A percentile compares a stretch with the other conserved stretches of the same genome.
These are phyloP conservation scores for Takifugu ocellatus DNA, from an alignment of 2,797 vertebrate species.

Conservation along the genomic window DNA sequence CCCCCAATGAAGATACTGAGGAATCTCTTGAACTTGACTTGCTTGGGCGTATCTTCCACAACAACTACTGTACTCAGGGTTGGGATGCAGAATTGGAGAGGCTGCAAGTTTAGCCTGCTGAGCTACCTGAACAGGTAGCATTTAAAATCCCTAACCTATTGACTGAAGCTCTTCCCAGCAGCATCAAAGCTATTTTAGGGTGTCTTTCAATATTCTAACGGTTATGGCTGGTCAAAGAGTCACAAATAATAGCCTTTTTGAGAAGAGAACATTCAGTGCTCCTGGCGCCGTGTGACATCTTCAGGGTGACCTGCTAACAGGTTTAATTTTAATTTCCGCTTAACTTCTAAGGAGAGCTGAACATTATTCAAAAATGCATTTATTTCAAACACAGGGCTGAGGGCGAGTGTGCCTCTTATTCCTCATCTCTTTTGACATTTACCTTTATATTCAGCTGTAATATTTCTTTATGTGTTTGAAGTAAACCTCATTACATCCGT, in stretches of 20 bases:
- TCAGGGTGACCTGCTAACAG: slow-evolving; percentile 17
- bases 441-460: slow-evolving; percentile 3
- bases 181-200: slow-evolving; percentile 14
- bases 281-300: slow-evolving; percentile 14
- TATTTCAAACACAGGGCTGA: not conserved
- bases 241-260: slow-evolving; percentile 1
- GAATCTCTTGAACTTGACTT: slow-evolving; percentile 56
- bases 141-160: slow-evolving; percentile 40
- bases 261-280: slow-evolving; percentile 1
- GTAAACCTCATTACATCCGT: slow-evolving; percentile 7
- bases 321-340: slow-evolving; percentile 32
- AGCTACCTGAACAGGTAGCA: slow-evolving; percentile 31
- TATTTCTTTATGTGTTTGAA: slow-evolving; percentile 18
- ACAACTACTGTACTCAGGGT: slow-evolving; percentile 13
- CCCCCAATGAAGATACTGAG: slow-evolving; percentile 32
- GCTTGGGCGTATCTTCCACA: slow-evolving; percentile 59
- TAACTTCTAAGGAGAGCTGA: slow-evolving; percentile 25
- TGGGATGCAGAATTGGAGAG: slow-evolving; percentile 19
- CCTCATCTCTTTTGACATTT: too few relatives aligned
- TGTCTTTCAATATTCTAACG: slow-evolving; percentile 23
- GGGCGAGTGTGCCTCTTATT: not conserved
- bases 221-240: slow-evolving; percentile 24
- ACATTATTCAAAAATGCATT: slow-evolving; percentile 4
- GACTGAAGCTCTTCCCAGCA: slow-evolving; percentile 27
- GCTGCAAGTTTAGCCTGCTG: slow-evolving; percentile 31